Evolutionary conservation across 2,797 vertebrate species (phyloP), one percentile per base, ranked within the genome.

Genomic region (Sebastes wilsoni): DNA sequence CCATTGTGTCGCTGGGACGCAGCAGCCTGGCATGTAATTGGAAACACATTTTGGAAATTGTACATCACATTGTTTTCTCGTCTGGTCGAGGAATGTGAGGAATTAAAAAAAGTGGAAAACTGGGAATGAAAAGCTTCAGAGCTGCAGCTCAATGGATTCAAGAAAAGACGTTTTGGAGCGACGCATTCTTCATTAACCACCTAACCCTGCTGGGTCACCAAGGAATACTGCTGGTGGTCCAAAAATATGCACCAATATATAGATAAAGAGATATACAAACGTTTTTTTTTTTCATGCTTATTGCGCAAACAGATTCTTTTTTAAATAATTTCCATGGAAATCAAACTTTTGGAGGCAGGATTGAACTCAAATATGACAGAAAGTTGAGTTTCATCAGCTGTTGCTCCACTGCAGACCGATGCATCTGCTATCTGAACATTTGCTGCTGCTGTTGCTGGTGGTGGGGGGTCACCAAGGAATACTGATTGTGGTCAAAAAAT

Each of bases 31-130:
- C 87, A 80, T 87, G 82, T 97, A 97, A 98, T 96, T 95, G 95
- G 94, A 96, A 97, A 97, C 97, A 97, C 95, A 96, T 96, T 7
- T 7, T 49, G 96, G 94, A 94, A 91, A 88, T 80, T 93, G 74
- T 76, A 84, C 90, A 90, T 92, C 90, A 73, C 93, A 88, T 88
- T 91, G 78, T 94, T 94, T 92, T 93, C 77, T 92, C 89, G 82
- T 93, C 94, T 94, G 83, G 82, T 68, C 83, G 82, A 84, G 94
- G 96, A 96, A 95, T 94, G 88, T 89, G 70, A 59, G 79, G 62
- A 85, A 89, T 89, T 86, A 85, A 92, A 83, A 66, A 82, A 65
- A 38, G 36, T 90, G 95, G 93, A 93, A 95, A 95, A 73, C 38
- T 71, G 91, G 80, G 64, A 34, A 64, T 49, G 25, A 9, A 83